Percentiles rank a stretch among this genome's conserved stretches.
Conservation (phyloP, 2,113 vertebrate species). For the Felis chaus region DNA sequence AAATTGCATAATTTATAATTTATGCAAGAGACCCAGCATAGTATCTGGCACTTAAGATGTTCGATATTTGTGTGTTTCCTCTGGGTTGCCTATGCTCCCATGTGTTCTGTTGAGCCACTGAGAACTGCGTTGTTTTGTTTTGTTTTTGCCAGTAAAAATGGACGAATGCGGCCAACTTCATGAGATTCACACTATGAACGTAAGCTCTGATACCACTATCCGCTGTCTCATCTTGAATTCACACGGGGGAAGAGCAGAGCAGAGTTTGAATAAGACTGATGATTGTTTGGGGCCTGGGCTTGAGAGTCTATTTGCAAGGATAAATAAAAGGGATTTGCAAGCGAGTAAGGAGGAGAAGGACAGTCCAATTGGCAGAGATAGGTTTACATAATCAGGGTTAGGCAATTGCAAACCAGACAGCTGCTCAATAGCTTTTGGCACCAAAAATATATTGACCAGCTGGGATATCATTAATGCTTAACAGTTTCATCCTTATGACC, state of each 20-base stretch:
- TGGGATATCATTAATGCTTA: constrained; percentile 75
- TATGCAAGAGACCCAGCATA: not conserved
- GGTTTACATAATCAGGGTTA: constrained; percentile 68
- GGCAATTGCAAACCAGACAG: constrained; percentile 63
- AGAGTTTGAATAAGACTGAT: constrained; percentile 58
- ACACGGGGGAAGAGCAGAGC: not conserved
- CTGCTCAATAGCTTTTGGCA: constrained; percentile 80
- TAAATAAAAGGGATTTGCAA: constrained; percentile 52
- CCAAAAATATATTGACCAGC: constrained; percentile 76
- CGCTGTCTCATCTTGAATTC: constrained; percentile 20
- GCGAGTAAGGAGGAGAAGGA: constrained; percentile 3
- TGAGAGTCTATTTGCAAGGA: constrained; percentile 48
- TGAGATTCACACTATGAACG: not conserved
- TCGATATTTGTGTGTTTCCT: not conserved
- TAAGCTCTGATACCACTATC: not conserved
- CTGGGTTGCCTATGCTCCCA: not conserved
- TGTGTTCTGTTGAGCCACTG: not conserved
- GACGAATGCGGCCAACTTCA: not conserved
- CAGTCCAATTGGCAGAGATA: constrained; percentile 55
- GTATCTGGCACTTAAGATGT: not conserved
- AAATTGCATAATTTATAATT: not conserved
- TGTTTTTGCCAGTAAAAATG: not conserved
- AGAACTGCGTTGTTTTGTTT: not conserved
- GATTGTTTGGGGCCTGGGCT: not conserved
- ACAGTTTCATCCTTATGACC: constrained; percentile 72